Conservation (phyloP, 2,888 invertebrate species). For the Sipunculus nudus region DNA sequence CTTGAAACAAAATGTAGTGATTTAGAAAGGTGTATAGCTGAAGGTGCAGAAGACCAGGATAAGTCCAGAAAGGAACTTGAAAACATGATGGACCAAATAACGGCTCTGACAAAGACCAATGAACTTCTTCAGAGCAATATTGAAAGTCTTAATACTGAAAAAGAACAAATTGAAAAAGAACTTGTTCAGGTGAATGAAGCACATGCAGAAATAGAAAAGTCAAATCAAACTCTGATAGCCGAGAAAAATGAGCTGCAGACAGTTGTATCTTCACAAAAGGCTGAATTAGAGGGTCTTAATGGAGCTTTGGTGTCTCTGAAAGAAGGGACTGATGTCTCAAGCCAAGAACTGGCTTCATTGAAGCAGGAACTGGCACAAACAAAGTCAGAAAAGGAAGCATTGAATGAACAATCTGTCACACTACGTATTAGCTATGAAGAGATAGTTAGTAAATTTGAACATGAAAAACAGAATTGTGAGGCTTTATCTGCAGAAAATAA, state of each 20-base stretch:
- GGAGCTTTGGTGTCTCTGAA: constrained; percentile 10
- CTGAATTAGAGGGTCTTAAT: constrained; percentile 7
- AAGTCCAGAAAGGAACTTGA: neutral
- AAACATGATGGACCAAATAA: constrained; percentile 3
- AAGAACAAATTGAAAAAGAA: neutral
- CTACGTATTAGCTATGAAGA: neutral
- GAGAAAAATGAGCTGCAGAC: constrained; percentile 1
- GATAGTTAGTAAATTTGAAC: no score
- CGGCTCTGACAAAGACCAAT: neutral
- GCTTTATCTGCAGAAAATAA: no score
- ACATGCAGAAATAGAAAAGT: neutral
- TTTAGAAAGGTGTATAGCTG: no score
- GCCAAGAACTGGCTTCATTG: constrained; percentile 5
- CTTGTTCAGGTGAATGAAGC: neutral
- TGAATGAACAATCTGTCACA: neutral
- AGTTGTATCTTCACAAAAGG: neutral
- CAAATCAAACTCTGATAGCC: neutral
- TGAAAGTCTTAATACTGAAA: neutral
- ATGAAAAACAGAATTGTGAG: no score
- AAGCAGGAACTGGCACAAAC: constrained; percentile 6
- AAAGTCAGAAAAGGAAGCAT: neutral
- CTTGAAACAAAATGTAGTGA: no score
- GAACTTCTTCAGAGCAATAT: neutral
- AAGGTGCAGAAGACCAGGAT: neutral
- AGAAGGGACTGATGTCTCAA: constrained; percentile 6